phyloP scores from a whole-genome alignment of 2,113 vertebrate genomes.

The Chloropsis cyanopogon region DNA sequence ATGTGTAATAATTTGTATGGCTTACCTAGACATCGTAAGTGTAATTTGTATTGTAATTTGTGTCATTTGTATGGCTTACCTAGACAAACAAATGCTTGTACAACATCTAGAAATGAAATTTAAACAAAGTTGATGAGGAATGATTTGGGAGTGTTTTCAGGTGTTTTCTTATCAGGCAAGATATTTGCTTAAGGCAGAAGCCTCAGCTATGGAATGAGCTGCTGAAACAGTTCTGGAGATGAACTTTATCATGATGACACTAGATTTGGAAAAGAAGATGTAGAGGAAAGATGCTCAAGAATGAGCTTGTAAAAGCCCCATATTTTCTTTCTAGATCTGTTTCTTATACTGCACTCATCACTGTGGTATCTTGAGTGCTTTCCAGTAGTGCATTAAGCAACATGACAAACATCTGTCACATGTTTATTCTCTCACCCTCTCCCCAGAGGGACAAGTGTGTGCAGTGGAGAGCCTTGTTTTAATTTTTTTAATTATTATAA shows the following conservation, averaged over 20 bases:
- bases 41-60: not conserved
- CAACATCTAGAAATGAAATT: not conserved
- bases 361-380: conserved; percentile 63
- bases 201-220: not conserved
- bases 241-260: not conserved
- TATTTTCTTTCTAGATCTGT: conserved; percentile 50
- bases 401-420: conserved; percentile 63
- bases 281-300: conserved; percentile 41
- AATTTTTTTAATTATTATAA: conserved; percentile 50
- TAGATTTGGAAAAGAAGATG: conserved; percentile 8
- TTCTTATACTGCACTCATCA: conserved; percentile 63
- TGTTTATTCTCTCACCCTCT: conserved; percentile 58
- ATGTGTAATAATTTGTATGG: not conserved
- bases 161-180: not conserved
- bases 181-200: not conserved
- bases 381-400: conserved; percentile 66
- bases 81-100: not conserved
- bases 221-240: not conserved
- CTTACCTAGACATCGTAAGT: not conserved
- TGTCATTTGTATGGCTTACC: not conserved
- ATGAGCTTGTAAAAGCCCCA: conserved; percentile 46
- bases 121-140: not conserved
- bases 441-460: conserved; percentile 44
- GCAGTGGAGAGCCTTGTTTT: conserved; percentile 39
- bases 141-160: not conserved